phyloP scores from a whole-genome alignment of 2,797 vertebrate species.

The Diceros bicornis region DNA sequence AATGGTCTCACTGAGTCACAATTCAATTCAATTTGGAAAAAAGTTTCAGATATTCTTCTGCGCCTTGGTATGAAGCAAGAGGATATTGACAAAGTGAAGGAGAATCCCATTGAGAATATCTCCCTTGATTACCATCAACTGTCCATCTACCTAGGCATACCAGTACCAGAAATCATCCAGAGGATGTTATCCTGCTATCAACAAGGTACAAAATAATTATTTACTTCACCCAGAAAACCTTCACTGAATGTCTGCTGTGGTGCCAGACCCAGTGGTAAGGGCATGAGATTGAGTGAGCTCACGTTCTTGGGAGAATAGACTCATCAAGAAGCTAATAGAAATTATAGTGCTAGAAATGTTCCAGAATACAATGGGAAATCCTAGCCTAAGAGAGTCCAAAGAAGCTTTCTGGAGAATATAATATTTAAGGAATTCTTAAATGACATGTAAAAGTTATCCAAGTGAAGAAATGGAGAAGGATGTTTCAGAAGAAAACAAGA shows the following conservation, averaged over 20 bases:
- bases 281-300: constrained; percentile 13
- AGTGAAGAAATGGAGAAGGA: constrained; percentile 43
- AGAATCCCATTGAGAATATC: constrained; percentile 85
- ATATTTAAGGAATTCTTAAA: constrained; percentile 61
- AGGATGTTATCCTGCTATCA: constrained; percentile 86
- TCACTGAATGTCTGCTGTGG: constrained; percentile 47
- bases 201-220: constrained; percentile 80
- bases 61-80: constrained; percentile 85
- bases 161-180: constrained; percentile 85
- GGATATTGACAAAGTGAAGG: constrained; percentile 85
- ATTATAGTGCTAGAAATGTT: constrained; percentile 61
- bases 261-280: constrained; percentile 42
- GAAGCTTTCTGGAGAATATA: constrained; percentile 28
- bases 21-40: constrained; percentile 84
- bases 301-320: background rate
- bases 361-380: constrained; percentile 28
- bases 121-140: constrained; percentile 85
- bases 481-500: constrained; percentile 64
- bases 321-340: constrained; percentile 52
- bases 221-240: constrained; percentile 65
- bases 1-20: constrained; percentile 86
- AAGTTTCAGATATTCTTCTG: constrained; percentile 86
- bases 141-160: constrained; percentile 84
- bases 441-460: background rate
- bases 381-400: background rate